These are phyloP conservation scores for Aphrophora alni DNA, from an alignment of 2,888 invertebrate genomes.

Conservation along the genomic window DNA sequence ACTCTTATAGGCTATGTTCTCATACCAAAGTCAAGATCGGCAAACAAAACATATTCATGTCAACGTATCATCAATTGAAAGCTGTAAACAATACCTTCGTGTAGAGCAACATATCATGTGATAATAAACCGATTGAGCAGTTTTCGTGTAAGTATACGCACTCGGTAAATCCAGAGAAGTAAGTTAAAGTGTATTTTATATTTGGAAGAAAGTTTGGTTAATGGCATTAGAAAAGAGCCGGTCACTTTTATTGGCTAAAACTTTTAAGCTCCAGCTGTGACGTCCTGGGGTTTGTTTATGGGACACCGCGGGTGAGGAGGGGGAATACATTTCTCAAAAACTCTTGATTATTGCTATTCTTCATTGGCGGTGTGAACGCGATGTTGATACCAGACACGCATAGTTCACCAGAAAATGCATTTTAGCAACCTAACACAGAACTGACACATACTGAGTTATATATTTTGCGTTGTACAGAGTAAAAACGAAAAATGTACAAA, in stretches of 20 bases:
- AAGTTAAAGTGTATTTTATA: conserved; percentile 6
- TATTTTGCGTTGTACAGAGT: no score
- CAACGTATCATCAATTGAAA: no score
- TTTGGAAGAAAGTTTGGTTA: conserved; percentile 13
- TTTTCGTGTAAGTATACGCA: neutral
- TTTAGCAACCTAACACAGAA: no score
- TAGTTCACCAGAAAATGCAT: neutral
- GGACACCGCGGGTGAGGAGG: conserved; percentile 19
- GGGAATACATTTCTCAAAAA: conserved; percentile 4
- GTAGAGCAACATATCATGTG: neutral
- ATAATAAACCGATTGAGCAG: neutral
- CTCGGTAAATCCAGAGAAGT: neutral
- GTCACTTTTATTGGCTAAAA: conserved; percentile 35
- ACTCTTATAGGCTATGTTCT: no score
- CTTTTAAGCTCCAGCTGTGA: conserved; percentile 33
- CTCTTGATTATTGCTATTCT: neutral
- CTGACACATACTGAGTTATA: no score
- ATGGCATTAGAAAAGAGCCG: conserved; percentile 23
- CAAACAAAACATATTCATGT: no score
- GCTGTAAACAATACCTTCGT: no score
- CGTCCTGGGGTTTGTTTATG: conserved; percentile 18
- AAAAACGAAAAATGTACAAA: no score
- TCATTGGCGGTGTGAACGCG: neutral
- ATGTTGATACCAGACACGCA: neutral
- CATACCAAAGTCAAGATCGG: no score